These are phyloP conservation scores for Laspeyria flexula DNA, from an alignment of 2,888 invertebrate species.

Conservation along the genomic window DNA sequence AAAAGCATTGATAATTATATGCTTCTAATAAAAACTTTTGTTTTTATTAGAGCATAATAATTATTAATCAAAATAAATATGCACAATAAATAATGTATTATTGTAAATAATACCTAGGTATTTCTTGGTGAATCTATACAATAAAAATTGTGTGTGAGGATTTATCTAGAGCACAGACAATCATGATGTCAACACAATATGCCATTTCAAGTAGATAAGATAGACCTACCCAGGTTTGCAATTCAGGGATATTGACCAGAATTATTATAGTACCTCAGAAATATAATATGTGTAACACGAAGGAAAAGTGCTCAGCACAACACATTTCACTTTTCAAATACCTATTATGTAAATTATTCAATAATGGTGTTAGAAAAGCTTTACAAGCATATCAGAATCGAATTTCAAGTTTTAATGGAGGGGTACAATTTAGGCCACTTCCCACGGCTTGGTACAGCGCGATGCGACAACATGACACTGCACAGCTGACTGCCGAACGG, in stretches of 20 bases:
- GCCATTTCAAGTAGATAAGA: slow-evolving; percentile 45
- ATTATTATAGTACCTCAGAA: neutral
- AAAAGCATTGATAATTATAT: neutral
- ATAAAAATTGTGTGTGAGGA: neutral
- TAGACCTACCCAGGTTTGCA: slow-evolving; percentile 27
- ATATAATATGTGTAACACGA: slow-evolving; percentile 17
- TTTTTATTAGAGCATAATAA: too few relatives aligned
- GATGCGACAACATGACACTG: slow-evolving; percentile 73
- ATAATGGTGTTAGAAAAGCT: neutral
- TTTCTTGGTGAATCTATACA: too few relatives aligned
- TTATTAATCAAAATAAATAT: too few relatives aligned
- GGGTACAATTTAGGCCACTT: slow-evolving; percentile 77
- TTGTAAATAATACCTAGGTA: too few relatives aligned
- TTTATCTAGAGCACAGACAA: slow-evolving; percentile 39
- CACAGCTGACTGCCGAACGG: slow-evolving; percentile 83
- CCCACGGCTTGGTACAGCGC: slow-evolving; percentile 67
- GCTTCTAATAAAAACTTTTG: neutral
- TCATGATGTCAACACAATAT: slow-evolving; percentile 39
- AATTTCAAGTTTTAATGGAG: slow-evolving; percentile 57
- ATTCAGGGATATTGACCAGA: slow-evolving; percentile 7
- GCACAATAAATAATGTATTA: too few relatives aligned
- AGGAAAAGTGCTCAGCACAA: slow-evolving; percentile 9
- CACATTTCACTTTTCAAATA: slow-evolving; percentile 1
- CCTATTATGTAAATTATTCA: neutral
- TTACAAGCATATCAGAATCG: slow-evolving; percentile 16